A percentile compares a stretch with the other conserved stretches of the same genome.
Evolutionary conservation across 2,113 vertebrate genomes (phyloP).

Genomic region (Neotoma lepida): DNA sequence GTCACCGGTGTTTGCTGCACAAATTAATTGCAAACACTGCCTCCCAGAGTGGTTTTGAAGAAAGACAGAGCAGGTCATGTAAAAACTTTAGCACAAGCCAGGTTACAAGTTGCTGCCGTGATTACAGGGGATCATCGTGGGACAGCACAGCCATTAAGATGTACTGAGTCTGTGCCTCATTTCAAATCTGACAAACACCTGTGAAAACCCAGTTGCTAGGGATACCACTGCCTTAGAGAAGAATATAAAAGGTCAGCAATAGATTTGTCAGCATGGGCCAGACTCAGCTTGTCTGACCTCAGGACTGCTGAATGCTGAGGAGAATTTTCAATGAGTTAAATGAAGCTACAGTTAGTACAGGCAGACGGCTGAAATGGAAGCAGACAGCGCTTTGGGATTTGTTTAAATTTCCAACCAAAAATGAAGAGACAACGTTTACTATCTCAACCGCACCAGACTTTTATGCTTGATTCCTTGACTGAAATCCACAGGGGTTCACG

Average conservation of each 20-base stretch:
- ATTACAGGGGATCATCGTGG: neutral
- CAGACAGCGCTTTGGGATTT: neutral
- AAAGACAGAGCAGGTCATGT: neutral
- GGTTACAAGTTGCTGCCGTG: neutral
- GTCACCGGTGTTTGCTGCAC: neutral
- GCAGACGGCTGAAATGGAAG: neutral
- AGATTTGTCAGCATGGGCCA: neutral
- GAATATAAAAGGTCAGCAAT: neutral
- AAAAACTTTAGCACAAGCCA: neutral
- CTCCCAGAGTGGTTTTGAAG: neutral
- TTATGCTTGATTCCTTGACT: neutral
- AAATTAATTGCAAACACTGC: neutral
- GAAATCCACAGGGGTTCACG: neutral
- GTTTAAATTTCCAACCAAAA: neutral
- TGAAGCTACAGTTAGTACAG: neutral
- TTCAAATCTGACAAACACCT: neutral
- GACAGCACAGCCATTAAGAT: neutral
- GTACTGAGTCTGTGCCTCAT: neutral
- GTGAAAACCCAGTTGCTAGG: neutral
- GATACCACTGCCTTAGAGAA: neutral
- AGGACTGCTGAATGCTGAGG: neutral
- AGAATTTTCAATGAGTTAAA: neutral
- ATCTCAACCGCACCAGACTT: neutral
- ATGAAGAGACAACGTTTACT: neutral
- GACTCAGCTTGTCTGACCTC: neutral